Percentiles rank a stretch among this genome's conserved stretches.
phyloP scores from a whole-genome alignment of 2,888 invertebrate genomes.

The Helleia helle region DNA sequence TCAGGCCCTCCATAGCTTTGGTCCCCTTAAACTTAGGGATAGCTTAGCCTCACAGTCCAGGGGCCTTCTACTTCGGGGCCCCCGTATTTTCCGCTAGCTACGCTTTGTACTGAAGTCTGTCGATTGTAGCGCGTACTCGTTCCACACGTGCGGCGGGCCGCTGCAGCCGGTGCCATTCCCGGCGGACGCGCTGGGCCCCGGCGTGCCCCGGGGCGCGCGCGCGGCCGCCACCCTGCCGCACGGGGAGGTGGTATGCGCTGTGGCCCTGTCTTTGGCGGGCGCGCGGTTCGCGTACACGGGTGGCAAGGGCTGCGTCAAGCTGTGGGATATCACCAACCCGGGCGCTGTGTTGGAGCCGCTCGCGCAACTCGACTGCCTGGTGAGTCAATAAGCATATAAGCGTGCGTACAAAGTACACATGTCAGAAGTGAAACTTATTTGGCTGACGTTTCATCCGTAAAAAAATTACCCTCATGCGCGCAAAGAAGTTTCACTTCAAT shows the following conservation, averaged over 20 bases:
- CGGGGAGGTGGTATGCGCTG: constrained; percentile 97
- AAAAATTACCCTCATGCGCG: too few relatives aligned
- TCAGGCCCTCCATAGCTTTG: too few relatives aligned
- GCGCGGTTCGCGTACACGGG: constrained; percentile 97
- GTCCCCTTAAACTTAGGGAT: too few relatives aligned
- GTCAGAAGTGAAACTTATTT: too few relatives aligned
- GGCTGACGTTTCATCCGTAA: too few relatives aligned
- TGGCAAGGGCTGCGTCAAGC: constrained; percentile 97
- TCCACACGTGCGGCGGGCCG: constrained; percentile 93
- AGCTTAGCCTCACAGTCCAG: too few relatives aligned
- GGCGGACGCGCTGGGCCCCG: constrained; percentile 94
- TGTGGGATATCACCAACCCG: constrained; percentile 95
- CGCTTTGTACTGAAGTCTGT: too few relatives aligned
- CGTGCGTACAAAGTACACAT: too few relatives aligned
- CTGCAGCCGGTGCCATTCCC: constrained; percentile 96
- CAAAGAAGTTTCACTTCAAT: too few relatives aligned
- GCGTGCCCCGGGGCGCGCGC: constrained; percentile 92
- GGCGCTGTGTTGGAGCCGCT: constrained; percentile 91
- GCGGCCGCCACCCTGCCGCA: constrained; percentile 93
- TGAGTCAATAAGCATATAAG: too few relatives aligned
- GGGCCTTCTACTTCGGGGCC: too few relatives aligned
- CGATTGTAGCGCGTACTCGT: constrained; percentile 91
- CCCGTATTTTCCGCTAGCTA: too few relatives aligned
- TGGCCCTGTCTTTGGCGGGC: constrained; percentile 88
- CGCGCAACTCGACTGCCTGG: constrained; percentile 92